These are phyloP conservation scores for Mustela nigripes DNA, from an alignment of 2,113 vertebrate genomes.

Conservation along the genomic window DNA sequence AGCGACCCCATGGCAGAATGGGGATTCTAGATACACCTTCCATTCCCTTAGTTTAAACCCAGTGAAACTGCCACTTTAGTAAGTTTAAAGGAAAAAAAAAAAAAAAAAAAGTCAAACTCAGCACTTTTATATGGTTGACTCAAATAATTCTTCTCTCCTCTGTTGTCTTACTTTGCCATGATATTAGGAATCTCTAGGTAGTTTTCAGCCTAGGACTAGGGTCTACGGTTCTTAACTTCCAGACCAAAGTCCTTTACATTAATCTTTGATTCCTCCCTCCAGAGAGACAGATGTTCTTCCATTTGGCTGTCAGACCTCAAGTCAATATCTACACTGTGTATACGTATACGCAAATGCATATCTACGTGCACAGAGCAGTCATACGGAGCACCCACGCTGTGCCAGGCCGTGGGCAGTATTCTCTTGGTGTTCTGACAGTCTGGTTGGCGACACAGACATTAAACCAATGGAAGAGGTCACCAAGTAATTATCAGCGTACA, in stretches of 20 bases:
- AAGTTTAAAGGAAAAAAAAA: not conserved
- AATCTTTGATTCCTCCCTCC: not conserved
- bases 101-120: not conserved
- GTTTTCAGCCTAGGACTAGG: not conserved
- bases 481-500: not conserved
- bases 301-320: not conserved
- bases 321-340: not conserved
- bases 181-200: not conserved
- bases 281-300: not conserved
- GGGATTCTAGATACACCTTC: not conserved
- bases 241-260: not conserved
- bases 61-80: not conserved
- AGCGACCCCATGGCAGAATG: not conserved
- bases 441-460: not conserved
- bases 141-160: not conserved
- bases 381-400: accelerated
- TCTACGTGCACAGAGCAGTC: accelerated
- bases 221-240: not conserved
- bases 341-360: not conserved
- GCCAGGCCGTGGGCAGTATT: accelerated
- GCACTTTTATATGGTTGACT: not conserved
- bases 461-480: not conserved
- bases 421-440: accelerated
- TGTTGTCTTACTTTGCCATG: not conserved
- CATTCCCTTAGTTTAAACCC: not conserved